A percentile compares a stretch with the other conserved stretches of the same genome.
These are phyloP conservation scores for Drosophila nikananu DNA, from an alignment of 1,140 invertebrate genomes.

Conservation along the genomic window DNA sequence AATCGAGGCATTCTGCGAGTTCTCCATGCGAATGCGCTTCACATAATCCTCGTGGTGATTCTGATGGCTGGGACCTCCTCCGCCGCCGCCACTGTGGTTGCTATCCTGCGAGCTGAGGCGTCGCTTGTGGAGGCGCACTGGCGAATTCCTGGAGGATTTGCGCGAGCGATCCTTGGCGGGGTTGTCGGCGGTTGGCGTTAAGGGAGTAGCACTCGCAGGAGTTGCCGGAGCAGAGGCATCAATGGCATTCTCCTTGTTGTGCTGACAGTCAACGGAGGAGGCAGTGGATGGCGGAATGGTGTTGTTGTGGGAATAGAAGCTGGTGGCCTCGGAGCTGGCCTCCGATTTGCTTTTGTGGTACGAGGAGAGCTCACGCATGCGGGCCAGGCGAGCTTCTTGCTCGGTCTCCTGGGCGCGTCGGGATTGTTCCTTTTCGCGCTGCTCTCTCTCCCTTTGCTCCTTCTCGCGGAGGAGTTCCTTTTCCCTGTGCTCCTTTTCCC, in stretches of 20 bases:
- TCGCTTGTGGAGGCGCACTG: constrained; percentile 89
- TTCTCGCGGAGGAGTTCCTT: constrained; percentile 41
- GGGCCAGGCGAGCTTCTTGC: constrained; percentile 62
- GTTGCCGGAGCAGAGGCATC: constrained; percentile 22
- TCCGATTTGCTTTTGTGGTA: constrained; percentile 69
- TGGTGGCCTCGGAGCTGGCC: constrained; percentile 56
- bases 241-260: constrained; percentile 80
- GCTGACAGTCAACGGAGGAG: constrained; percentile 53
- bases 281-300: constrained; percentile 27
- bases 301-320: constrained; percentile 61
- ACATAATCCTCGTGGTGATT: constrained; percentile 87
- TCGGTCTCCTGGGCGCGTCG: constrained; percentile 15
- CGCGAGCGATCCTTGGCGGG: constrained; percentile 62
- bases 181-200: constrained; percentile 21
- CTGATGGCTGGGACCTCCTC: constrained; percentile 27
- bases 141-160: constrained; percentile 86
- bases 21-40: constrained; percentile 89
- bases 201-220: not conserved
- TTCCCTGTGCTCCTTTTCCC: constrained; percentile 9
- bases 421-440: constrained; percentile 45
- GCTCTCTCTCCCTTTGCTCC: constrained; percentile 47
- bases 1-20: constrained; percentile 29
- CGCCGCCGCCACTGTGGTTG: constrained; percentile 85
- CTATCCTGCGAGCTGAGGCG: constrained; percentile 92
- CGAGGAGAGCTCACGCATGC: constrained; percentile 69